Evolutionary conservation across 2,113 vertebrate species (phyloP).

Genomic region (Plectropomus leopardus): DNA sequence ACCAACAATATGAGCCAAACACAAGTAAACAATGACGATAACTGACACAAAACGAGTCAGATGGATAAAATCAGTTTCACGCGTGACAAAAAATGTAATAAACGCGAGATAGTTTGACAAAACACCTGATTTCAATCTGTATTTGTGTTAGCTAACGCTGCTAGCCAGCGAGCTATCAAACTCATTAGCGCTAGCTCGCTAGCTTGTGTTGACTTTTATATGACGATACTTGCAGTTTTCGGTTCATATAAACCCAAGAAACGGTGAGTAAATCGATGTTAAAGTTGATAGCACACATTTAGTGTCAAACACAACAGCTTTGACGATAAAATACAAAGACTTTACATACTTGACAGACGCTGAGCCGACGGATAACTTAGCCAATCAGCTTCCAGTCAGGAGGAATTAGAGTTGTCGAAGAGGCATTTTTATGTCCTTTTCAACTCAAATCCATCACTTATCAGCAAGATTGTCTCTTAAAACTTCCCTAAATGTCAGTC

Average conservation of each 20-base stretch:
- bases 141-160: constrained; percentile 47
- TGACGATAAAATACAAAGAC: constrained; percentile 64
- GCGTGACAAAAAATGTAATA: neutral
- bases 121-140: neutral
- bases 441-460: neutral
- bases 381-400: constrained; percentile 70
- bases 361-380: constrained; percentile 53
- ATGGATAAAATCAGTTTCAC: neutral
- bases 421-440: constrained; percentile 26
- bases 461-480: neutral
- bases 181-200: constrained; percentile 47
- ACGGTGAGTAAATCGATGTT: accelerated
- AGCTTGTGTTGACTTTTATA: constrained; percentile 13
- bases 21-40: neutral
- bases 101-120: accelerated
- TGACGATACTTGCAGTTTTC: neutral
- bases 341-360: constrained; percentile 69
- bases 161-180: constrained; percentile 71
- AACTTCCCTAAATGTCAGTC: neutral
- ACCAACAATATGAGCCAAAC: constrained; percentile 3
- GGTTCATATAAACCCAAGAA: neutral
- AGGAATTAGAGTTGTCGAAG: constrained; percentile 54
- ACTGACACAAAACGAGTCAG: neutral
- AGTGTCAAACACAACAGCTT: constrained; percentile 1
- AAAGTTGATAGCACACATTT: neutral